These are phyloP conservation scores for Chaetodon auriga DNA, from an alignment of 2,113 vertebrate genomes.

Conservation along the genomic window DNA sequence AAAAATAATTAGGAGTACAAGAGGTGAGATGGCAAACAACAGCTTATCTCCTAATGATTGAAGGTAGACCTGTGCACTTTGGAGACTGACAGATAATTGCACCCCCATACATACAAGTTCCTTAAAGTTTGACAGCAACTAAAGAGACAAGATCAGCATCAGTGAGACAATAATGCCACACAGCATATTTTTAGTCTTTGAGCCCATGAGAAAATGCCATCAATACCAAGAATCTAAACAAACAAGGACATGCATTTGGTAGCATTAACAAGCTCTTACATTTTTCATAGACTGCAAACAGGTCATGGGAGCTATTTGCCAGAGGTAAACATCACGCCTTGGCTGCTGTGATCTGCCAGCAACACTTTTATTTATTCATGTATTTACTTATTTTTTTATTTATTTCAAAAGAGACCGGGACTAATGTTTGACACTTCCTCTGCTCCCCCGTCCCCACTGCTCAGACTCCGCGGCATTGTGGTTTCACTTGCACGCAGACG, in stretches of 20 bases:
- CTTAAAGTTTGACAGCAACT: background rate
- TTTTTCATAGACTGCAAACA: conserved; percentile 61
- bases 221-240: conserved; percentile 25
- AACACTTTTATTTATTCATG: conserved; percentile 42
- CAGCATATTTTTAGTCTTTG: conserved; percentile 24
- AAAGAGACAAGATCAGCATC: background rate
- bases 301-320: conserved; percentile 59
- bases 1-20: conserved; percentile 61
- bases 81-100: background rate
- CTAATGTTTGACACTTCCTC: conserved; percentile 44
- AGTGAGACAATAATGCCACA: background rate
- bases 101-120: background rate
- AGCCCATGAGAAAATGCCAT: conserved; percentile 36
- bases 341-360: conserved; percentile 49
- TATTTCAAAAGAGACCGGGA: conserved; percentile 40
- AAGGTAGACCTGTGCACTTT: conserved; percentile 15
- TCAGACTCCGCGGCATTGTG: background rate
- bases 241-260: conserved; percentile 39
- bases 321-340: conserved; percentile 54
- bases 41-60: conserved; percentile 41
- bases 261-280: conserved; percentile 59
- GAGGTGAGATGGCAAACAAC: conserved; percentile 51
- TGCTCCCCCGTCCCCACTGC: background rate
- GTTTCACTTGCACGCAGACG: conserved; percentile 1
- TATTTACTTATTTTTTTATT: conserved; percentile 37